Evolutionary conservation across 92 coral and sea anemone species (phyloP).

Genomic region (Chrysogorgia sp.): DNA sequence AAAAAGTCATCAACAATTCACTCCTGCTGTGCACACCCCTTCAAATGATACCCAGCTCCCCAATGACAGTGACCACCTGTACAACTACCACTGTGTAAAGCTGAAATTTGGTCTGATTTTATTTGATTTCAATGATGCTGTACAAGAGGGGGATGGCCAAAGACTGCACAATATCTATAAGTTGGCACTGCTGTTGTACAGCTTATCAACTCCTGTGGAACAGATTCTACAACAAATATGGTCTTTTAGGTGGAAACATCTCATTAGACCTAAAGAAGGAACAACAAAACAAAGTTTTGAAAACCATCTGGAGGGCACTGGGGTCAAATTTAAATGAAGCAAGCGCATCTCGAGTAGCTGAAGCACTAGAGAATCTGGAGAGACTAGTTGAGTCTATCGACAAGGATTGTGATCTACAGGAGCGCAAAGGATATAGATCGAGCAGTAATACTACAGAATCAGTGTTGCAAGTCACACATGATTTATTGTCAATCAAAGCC

Average conservation of each 20-base stretch:
- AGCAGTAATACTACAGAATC: conserved; percentile 44
- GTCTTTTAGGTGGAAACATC: conserved; percentile 54
- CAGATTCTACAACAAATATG: conserved; percentile 71
- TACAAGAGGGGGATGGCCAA: conserved; percentile 69
- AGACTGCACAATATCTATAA: conserved; percentile 61
- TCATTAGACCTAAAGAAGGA: conserved; percentile 63
- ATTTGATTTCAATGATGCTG: conserved; percentile 62
- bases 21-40: not conserved
- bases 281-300: conserved; percentile 51
- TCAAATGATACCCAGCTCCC: too few species aligned
- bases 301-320: conserved; percentile 65
- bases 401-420: conserved; percentile 49
- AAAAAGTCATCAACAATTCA: conserved; percentile 40
- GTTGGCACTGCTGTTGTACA: conserved; percentile 47
- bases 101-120: conserved; percentile 63
- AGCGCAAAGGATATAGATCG: conserved; percentile 40
- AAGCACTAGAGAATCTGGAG: conserved; percentile 52
- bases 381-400: conserved; percentile 52
- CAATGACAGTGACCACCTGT: conserved; percentile 39
- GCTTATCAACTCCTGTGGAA: conserved; percentile 65
- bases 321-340: conserved; percentile 64
- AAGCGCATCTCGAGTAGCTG: conserved; percentile 49
- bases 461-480: conserved; percentile 57
- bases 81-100: conserved; percentile 72
- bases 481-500: conserved; percentile 47